Evolutionary conservation across 2,113 vertebrate genomes (phyloP).

Genomic region (Gymnogyps californianus): DNA sequence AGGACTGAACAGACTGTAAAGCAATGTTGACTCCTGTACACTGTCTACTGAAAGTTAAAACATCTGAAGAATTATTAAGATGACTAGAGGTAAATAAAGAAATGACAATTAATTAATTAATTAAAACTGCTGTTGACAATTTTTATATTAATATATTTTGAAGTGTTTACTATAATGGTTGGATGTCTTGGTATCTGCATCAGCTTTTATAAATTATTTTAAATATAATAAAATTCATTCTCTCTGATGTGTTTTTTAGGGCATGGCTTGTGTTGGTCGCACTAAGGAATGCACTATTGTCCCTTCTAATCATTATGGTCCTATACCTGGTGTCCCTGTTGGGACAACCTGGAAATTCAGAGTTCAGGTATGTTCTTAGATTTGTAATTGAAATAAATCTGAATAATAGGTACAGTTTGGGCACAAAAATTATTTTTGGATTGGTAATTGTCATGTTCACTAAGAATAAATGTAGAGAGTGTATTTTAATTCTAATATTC

Average conservation of each 20-base stretch:
- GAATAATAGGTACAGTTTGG: not conserved
- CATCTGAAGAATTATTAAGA: not conserved
- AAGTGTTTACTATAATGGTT: not conserved
- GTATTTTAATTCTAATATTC: not conserved
- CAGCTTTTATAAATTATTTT: not conserved
- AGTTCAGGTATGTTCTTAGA: conserved; percentile 81
- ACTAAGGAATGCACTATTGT: conserved; percentile 96
- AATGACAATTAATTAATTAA: not conserved
- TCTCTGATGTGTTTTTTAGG: conserved; percentile 71
- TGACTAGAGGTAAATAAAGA: not conserved
- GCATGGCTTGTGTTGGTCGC: conserved; percentile 94
- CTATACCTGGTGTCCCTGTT: conserved; percentile 90
- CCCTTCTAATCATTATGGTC: conserved; percentile 92
- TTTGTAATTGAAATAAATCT: not conserved
- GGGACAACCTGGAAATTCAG: conserved; percentile 94
- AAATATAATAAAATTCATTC: not conserved
- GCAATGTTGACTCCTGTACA: not conserved
- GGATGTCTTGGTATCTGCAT: not conserved
- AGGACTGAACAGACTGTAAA: not conserved
- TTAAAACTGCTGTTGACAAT: not conserved
- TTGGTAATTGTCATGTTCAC: not conserved
- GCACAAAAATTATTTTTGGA: not conserved
- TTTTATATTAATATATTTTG: not conserved
- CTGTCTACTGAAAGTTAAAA: not conserved
- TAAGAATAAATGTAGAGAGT: not conserved